These are phyloP conservation scores for Stegastes partitus DNA, from an alignment of 2,113 vertebrate species.

Conservation along the genomic window DNA sequence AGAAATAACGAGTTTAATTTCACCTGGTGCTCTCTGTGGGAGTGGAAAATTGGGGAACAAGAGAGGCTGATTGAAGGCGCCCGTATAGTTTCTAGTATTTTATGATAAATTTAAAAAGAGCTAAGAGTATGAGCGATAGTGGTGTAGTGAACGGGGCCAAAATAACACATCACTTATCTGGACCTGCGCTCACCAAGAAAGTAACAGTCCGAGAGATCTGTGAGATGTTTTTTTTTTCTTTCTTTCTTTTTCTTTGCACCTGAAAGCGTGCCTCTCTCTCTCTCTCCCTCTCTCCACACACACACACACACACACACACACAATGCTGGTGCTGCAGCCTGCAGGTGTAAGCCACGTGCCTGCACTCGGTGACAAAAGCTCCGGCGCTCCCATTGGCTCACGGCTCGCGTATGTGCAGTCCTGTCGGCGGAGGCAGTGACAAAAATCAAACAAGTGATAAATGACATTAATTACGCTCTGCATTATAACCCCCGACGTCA, in stretches of 20 bases:
- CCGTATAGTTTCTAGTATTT: not conserved
- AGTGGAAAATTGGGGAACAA: constrained; percentile 51
- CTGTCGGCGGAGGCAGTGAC: constrained; percentile 53
- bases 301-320: constrained; percentile 45
- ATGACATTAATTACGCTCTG: constrained; percentile 85
- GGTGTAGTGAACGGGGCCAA: too few relatives aligned
- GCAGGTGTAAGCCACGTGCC: constrained; percentile 87
- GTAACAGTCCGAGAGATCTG: not conserved
- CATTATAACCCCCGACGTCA: constrained; percentile 78
- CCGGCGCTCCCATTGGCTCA: constrained; percentile 74
- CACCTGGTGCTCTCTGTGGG: constrained; percentile 71
- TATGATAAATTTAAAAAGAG: not conserved
- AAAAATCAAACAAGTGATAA: constrained; percentile 84
- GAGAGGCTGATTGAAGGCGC: constrained; percentile 23
- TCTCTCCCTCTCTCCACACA: constrained; percentile 17
- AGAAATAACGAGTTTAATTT: constrained; percentile 71
- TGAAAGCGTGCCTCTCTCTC: constrained; percentile 33
- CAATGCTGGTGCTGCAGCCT: constrained; percentile 47
- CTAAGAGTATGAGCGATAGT: not conserved
- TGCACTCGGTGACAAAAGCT: constrained; percentile 72
- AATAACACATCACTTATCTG: not conserved
- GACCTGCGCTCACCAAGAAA: not conserved
- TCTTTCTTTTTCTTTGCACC: not conserved
- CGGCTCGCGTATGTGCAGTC: constrained; percentile 70
- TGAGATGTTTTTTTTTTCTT: not conserved